Percentiles rank a stretch among this genome's conserved stretches.
phyloP scores from a whole-genome alignment of 2,113 vertebrate genomes.

The Ammodytes dubius region DNA sequence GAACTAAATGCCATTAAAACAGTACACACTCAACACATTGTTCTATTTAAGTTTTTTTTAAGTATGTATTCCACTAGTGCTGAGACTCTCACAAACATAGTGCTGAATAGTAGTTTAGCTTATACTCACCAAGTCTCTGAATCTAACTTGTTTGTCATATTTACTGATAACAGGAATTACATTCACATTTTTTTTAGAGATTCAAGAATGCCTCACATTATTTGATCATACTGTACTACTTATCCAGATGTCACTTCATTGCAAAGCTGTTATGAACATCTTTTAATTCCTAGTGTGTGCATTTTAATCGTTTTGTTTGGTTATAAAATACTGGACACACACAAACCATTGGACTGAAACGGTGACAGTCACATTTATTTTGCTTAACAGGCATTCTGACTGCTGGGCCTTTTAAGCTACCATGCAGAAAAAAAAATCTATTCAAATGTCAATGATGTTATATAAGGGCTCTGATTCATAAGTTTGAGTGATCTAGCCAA shows the following conservation, averaged over 20 bases:
- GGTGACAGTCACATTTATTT: not conserved
- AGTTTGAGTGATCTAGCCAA: not conserved
- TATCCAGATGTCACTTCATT: not conserved
- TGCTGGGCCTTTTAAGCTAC: not conserved
- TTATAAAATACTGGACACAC: not conserved
- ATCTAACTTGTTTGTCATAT: not conserved
- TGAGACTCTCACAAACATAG: not conserved
- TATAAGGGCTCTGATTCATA: not conserved
- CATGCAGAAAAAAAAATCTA: not conserved
- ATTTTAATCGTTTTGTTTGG: not conserved
- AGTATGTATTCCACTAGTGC: not conserved
- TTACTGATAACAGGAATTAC: not conserved
- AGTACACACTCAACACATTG: not conserved
- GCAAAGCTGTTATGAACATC: not conserved
- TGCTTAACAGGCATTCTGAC: not conserved
- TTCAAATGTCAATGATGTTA: not conserved
- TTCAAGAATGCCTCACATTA: not conserved
- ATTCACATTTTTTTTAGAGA: not conserved
- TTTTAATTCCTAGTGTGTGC: constrained; percentile 2
- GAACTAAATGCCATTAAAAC: constrained; percentile 13
- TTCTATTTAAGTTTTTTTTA: constrained; percentile 26
- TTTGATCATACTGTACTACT: constrained; percentile 10
- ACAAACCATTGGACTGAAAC: not conserved
- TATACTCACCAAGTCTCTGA: constrained; percentile 15
- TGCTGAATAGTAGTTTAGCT: not conserved